A percentile compares a stretch with the other conserved stretches of the same genome.
These are phyloP conservation scores for Eueremaeus valkanovi DNA, from an alignment of 2,888 invertebrate genomes.

Conservation along the genomic window DNA sequence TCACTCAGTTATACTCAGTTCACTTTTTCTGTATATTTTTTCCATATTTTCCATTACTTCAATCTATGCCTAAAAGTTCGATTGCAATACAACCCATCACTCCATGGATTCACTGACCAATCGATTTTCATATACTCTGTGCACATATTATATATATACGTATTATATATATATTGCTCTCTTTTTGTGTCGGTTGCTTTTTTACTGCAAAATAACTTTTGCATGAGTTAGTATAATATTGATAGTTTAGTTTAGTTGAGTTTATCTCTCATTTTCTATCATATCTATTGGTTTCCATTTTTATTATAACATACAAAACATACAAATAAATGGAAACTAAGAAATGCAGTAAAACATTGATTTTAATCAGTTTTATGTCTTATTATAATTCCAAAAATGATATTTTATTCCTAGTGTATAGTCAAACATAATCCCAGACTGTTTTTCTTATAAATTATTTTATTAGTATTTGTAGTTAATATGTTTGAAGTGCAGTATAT, in stretches of 20 bases:
- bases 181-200: constrained; percentile 13
- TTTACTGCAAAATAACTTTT: constrained; percentile 34
- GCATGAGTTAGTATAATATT: constrained; percentile 7
- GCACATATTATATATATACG: neutral
- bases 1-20: neutral
- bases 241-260: neutral
- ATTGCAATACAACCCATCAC: constrained; percentile 29
- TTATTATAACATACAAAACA: neutral
- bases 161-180: neutral
- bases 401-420: neutral
- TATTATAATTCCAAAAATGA: constrained; percentile 30
- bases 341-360: constrained; percentile 11
- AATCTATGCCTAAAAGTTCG: constrained; percentile 26
- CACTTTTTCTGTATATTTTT: constrained; percentile 23
- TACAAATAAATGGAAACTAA: too few relatives aligned
- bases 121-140: constrained; percentile 22
- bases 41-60: constrained; percentile 27
- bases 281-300: constrained; percentile 15
- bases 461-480: too few relatives aligned
- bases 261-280: constrained; percentile 29
- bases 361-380: constrained; percentile 34
- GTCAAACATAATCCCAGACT: neutral
- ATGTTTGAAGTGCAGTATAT: too few relatives aligned
- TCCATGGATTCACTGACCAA: constrained; percentile 26
- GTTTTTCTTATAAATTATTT: neutral